phyloP scores from a whole-genome alignment of 2,113 vertebrate species.

The Colius striatus region DNA sequence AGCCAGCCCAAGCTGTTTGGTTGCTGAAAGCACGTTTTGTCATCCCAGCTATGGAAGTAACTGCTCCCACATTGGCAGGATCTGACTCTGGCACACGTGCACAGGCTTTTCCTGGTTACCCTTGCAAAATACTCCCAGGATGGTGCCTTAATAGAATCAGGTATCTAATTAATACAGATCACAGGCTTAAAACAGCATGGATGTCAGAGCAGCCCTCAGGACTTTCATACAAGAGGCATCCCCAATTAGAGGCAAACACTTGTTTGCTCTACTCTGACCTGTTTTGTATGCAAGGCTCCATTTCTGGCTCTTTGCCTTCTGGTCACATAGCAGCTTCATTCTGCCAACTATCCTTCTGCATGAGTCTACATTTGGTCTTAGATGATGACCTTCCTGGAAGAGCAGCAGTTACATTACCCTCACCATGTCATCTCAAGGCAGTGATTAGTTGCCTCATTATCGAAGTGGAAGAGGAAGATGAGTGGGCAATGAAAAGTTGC shows the following conservation, averaged over 20 bases:
- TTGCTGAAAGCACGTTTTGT: slow-evolving; percentile 26
- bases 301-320: not conserved
- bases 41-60: not conserved
- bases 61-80: not conserved
- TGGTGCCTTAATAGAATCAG: not conserved
- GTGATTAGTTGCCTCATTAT: not conserved
- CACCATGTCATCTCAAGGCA: not conserved
- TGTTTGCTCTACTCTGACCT: rapidly evolving
- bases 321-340: not conserved
- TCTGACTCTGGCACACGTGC: not conserved
- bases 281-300: not conserved
- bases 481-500: rapidly evolving
- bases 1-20: not conserved
- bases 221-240: not conserved
- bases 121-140: not conserved
- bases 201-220: not conserved
- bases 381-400: rapidly evolving
- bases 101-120: not conserved
- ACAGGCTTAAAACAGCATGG: not conserved
- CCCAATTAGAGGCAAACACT: not conserved
- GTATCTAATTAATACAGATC: not conserved
- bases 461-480: not conserved
- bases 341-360: not conserved
- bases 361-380: rapidly evolving
- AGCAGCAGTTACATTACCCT: not conserved